Conservation (phyloP, 2,888 invertebrate genomes). For the Esperia sulphurella region DNA sequence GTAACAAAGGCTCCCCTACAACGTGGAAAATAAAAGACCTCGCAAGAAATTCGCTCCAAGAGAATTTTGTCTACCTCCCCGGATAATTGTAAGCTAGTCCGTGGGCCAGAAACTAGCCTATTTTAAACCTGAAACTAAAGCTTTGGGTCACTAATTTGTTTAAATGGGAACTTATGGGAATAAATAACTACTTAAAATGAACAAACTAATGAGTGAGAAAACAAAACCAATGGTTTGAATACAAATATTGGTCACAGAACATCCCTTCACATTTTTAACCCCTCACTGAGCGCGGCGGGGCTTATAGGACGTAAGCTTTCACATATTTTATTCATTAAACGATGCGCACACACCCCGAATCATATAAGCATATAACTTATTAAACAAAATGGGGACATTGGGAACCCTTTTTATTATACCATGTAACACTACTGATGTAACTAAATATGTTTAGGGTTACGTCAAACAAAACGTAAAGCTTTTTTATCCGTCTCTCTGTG, state of each 20-base stretch:
- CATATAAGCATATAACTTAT: constrained; percentile 42
- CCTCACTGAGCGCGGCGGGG: constrained; percentile 42
- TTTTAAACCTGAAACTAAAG: not conserved
- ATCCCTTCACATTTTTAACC: constrained; percentile 43
- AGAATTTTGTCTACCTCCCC: too few relatives aligned
- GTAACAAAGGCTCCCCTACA: too few relatives aligned
- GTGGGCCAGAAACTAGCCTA: too few relatives aligned
- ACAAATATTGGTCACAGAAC: constrained; percentile 8
- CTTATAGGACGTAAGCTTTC: constrained; percentile 38
- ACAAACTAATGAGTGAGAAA: not conserved
- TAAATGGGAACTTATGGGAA: too few relatives aligned
- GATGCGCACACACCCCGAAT: constrained; percentile 42
- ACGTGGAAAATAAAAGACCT: too few relatives aligned
- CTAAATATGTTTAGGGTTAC: not conserved
- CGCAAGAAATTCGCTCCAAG: too few relatives aligned
- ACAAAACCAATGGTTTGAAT: constrained; percentile 1
- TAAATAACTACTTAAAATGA: too few relatives aligned
- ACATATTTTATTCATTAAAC: constrained; percentile 66
- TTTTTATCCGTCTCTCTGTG: too few relatives aligned
- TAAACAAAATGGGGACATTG: constrained; percentile 38
- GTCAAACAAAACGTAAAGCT: too few relatives aligned
- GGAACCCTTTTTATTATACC: constrained; percentile 37
- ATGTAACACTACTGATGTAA: constrained; percentile 8
- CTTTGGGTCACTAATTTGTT: too few relatives aligned
- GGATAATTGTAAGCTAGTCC: too few relatives aligned